A percentile compares a stretch with the other conserved stretches of the same genome.
phyloP scores from a whole-genome alignment of 2,113 vertebrate species.

The Loxodonta africana region DNA sequence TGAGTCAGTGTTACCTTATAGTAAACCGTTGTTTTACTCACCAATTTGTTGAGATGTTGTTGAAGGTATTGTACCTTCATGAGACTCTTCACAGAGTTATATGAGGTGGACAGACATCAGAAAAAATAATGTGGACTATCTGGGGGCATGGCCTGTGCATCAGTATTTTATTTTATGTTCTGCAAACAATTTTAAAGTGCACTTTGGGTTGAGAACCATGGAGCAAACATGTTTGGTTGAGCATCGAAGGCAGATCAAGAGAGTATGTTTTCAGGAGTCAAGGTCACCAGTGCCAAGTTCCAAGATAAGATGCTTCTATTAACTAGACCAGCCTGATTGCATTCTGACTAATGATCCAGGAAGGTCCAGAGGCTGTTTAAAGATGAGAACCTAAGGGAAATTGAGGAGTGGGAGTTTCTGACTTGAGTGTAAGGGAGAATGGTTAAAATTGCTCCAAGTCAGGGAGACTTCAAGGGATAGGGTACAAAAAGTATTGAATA shows the following conservation, averaged over 20 bases:
- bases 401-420: background rate
- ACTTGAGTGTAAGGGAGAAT: background rate
- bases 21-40: background rate
- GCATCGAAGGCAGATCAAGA: background rate
- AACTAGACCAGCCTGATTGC: background rate
- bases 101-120: background rate
- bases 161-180: background rate
- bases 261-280: background rate
- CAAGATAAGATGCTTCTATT: background rate
- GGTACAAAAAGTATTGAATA: background rate
- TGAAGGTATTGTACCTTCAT: background rate
- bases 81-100: background rate
- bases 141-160: background rate
- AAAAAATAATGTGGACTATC: background rate
- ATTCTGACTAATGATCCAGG: background rate
- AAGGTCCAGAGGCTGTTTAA: background rate
- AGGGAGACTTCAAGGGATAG: slow-evolving; percentile 34
- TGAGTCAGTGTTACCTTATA: background rate
- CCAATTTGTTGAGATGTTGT: background rate
- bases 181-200: background rate
- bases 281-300: background rate
- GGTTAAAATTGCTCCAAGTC: background rate
- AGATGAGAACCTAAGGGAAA: background rate
- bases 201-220: background rate
- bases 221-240: background rate